Evolutionary conservation across 2,797 vertebrate genomes (phyloP).

Genomic region (Helicolenus hilgendorfi): DNA sequence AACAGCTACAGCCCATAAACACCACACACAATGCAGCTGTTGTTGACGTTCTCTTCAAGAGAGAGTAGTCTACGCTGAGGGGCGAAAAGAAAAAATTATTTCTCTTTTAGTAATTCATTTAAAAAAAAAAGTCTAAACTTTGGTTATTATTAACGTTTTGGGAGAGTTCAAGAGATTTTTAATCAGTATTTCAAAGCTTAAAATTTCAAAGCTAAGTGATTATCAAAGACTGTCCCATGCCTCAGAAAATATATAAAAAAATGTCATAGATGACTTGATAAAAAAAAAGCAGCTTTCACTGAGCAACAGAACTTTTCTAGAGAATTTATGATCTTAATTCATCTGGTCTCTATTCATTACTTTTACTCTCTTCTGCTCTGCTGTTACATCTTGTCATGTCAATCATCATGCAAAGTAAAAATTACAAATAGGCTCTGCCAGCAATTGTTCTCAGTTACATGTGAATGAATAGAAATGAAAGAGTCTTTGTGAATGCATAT

Average conservation of each 20-base stretch:
- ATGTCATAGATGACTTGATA: no score
- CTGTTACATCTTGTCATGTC: not conserved
- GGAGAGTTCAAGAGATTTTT: not conserved
- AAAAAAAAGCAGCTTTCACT: not conserved
- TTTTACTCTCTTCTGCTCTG: not conserved
- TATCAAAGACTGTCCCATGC: not conserved
- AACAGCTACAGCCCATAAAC: not conserved
- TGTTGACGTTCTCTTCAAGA: not conserved
- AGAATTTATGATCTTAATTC: not conserved
- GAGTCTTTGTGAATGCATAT: conserved; percentile 24
- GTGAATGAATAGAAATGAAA: conserved; percentile 47
- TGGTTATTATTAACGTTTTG: not conserved
- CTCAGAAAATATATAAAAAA: not conserved
- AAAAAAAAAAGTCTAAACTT: not conserved
- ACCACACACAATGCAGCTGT: not conserved
- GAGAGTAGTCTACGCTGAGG: not conserved
- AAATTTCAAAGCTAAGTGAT: not conserved
- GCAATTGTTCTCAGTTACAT: conserved; percentile 49
- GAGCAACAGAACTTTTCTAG: not conserved
- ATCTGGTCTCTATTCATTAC: not conserved
- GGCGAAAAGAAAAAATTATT: not conserved
- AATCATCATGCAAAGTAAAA: conserved; percentile 32
- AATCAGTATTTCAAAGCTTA: not conserved
- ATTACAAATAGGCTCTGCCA: conserved; percentile 34
- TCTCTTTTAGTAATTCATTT: not conserved